Evolutionary conservation across 2,113 vertebrate species (phyloP), one percentile per base, ranked within the genome.

Genomic region (Phyllostomus discolor): DNA sequence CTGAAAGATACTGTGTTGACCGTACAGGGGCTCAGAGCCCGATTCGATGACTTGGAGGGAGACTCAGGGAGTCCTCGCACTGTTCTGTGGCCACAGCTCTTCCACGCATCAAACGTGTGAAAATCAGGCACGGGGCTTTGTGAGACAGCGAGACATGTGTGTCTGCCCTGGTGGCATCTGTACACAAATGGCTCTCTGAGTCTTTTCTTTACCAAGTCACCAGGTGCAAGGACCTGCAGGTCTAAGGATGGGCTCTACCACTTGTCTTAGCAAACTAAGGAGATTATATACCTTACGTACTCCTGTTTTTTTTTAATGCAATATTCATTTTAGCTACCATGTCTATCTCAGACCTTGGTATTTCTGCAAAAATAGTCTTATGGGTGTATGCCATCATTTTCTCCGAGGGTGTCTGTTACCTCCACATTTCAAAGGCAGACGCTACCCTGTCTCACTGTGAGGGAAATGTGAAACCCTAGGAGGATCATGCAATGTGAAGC

Each of bases 311-410:
- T 10, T 10, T 97, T 82, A 46, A 38, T 80, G 33, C 33, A 54
- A 12, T 76, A 72, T 87, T 82, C 83, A 88, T 31, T 86, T 95
- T 86, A 54, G 52, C 38, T 69, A 17, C 43, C 5, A 1, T 31
- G 75, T 84, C 91, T 83, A 33, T 79, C 76, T 95, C 33, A 82
- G 73, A 91, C 26, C 57, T 91, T 72, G 31, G 38, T 62, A 48
- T 91, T 94, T 98, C 76, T 84, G 52, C 91, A 90, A 35, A 82
- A 87, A 90, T 75, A 41, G 57, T 57, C 82, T 95, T 35, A 91
- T 85, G 79, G 94, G 57, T 41, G 1, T 59, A 38, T 66, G 91
- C 70, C 43, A 33, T 86, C 64, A 79, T 94, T 94, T 94, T 91
- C 96, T 89, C 93, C 72, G 78, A 91, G 90, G 67, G 54, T n/a